A percentile compares a stretch with the other conserved stretches of the same genome.
phyloP scores from a whole-genome alignment of 2,113 vertebrate species.

The Oreotrochilus melanogaster region DNA sequence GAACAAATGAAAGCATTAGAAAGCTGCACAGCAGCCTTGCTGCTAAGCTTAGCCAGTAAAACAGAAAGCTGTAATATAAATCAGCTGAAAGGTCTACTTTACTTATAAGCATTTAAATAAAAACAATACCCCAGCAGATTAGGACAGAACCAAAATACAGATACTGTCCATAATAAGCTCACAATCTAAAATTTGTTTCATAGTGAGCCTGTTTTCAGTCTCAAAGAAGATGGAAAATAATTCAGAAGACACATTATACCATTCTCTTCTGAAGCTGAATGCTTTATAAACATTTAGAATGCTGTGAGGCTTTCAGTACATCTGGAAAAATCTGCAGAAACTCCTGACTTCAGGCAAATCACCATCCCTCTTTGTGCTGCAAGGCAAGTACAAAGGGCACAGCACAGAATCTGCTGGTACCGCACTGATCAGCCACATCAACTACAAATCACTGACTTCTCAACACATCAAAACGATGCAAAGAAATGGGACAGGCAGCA shows the following conservation, averaged over 20 bases:
- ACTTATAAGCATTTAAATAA: constrained; percentile 21
- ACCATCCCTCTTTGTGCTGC: background rate
- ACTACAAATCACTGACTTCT: background rate
- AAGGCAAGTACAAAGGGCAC: background rate
- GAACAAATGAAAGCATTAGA: constrained; percentile 4
- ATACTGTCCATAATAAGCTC: background rate
- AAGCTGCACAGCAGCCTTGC: background rate
- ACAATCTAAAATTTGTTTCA: background rate
- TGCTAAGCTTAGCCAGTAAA: background rate
- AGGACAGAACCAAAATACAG: background rate
- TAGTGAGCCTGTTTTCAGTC: background rate
- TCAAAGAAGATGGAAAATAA: constrained; percentile 4
- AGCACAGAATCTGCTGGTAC: background rate
- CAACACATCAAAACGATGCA: background rate
- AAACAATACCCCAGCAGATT: constrained; percentile 11
- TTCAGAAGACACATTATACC: background rate
- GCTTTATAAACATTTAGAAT: background rate
- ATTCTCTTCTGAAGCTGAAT: background rate
- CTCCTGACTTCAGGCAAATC: background rate
- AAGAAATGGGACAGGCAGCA: background rate
- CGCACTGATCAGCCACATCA: background rate
- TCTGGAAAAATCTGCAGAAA: background rate
- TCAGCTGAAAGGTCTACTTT: constrained; percentile 12
- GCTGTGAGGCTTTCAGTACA: background rate
- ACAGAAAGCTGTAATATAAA: constrained; percentile 4